Base-by-base conservation (phyloP, 30 jellyfish, hydroid and myxozoan species). In the Hydra vulgaris region DNA sequence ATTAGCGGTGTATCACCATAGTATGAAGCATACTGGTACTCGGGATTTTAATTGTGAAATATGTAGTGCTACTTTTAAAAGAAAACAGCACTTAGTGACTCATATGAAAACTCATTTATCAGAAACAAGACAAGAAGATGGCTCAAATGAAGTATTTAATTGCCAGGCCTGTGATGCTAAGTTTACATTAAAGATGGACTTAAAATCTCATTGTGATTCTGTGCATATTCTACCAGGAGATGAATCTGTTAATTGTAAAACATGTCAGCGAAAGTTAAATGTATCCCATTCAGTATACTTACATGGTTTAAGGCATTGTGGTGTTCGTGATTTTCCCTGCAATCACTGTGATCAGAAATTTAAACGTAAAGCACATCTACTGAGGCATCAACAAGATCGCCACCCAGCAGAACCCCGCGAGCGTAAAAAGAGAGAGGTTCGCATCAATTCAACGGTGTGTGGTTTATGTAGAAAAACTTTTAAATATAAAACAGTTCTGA, bases 51-150 rank as follows among this genome's bases (percentile, higher is more conserved):
- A 61, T 61, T 80, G 87, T 26, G 83, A 80, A 74, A 80, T 80
- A 56, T 80, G 87, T 19, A 21, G 68, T 25, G 70, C 87, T 15
- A 80, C 69, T n/a, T 80, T 80, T 52, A 80, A 80, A 66, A 71
- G 87, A 18, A 80, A 80, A 70, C 87, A 80, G 26, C 87, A 80
- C 22, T 74, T 80, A 21, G 87, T 80, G 24, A 80, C 87, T 8
- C 87, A 80, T 72, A 80, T 80, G 87, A 80, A 80, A 80, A 80
- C 87, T n/a, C 87, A 80, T 26, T 70, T 80, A 82, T 61, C 87
- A 0, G 87, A 80, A 25, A 80, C 69, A 18, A 67, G 70, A 66
- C 72, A 75, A 66, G 74, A 23, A 0, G 87, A 80, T 80, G 87
- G 87, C 0, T 21, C 84, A 21, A 26, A 68, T n/a, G 87, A 80